A percentile compares a stretch with the other conserved stretches of the same genome.
Evolutionary conservation across 2,113 vertebrate genomes (phyloP).

Genomic region (Siphamia tubifer): DNA sequence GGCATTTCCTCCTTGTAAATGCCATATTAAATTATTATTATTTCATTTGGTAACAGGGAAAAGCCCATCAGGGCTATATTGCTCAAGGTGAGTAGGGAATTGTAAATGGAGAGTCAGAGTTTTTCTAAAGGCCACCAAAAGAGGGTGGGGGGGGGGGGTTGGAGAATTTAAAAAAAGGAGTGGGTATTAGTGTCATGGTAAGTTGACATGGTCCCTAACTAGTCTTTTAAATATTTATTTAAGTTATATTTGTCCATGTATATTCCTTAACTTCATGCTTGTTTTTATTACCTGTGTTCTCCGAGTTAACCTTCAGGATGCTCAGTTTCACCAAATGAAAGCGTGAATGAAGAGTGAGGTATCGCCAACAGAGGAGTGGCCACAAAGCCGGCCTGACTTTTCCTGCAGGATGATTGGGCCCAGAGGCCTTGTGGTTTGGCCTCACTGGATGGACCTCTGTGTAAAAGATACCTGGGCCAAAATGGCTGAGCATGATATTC

Average conservation of each 20-base stretch:
- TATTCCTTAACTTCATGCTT: too few relatives aligned
- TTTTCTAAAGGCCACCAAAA: slow-evolving; percentile 66
- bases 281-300: neutral
- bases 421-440: slow-evolving; percentile 42
- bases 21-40: slow-evolving; percentile 86
- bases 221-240: neutral
- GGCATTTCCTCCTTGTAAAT: slow-evolving; percentile 87
- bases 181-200: slow-evolving; percentile 18
- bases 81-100: slow-evolving; percentile 69
- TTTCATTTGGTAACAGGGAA: slow-evolving; percentile 84
- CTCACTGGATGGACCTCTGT: slow-evolving; percentile 7
- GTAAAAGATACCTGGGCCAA: slow-evolving; percentile 54
- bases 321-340: slow-evolving; percentile 33
- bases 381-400: slow-evolving; percentile 28
- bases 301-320: neutral
- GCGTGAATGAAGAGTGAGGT: slow-evolving; percentile 53
- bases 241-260: too few relatives aligned
- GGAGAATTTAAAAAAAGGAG: slow-evolving; percentile 28
- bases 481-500: slow-evolving; percentile 57
- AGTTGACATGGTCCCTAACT: neutral
- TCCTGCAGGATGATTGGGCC: slow-evolving; percentile 55
- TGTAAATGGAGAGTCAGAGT: slow-evolving; percentile 62
- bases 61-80: slow-evolving; percentile 76
- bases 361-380: slow-evolving; percentile 4
- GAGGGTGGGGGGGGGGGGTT: slow-evolving; percentile 10